phyloP scores from a whole-genome alignment of 2,888 invertebrate genomes.

The Aspidiotus rigidus region DNA sequence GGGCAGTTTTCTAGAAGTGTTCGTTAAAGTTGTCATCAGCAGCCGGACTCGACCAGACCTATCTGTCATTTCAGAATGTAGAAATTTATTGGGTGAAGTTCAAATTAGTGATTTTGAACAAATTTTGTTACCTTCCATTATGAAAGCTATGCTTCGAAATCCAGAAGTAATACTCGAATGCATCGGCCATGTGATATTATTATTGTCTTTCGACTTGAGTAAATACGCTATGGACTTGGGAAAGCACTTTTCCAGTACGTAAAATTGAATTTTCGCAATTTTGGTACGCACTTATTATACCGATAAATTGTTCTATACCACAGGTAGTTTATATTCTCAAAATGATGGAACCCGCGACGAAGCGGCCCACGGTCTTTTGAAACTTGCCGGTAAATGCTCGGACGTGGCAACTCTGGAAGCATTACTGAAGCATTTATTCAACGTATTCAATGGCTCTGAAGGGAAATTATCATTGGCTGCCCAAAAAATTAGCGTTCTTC shows the following conservation, averaged over 20 bases:
- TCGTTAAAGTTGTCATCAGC: conserved; percentile 66
- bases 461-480: conserved; percentile 83
- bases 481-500: conserved; percentile 76
- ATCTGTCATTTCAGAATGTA: conserved; percentile 57
- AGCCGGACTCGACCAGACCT: conserved; percentile 66
- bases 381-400: conserved; percentile 62
- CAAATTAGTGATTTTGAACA: conserved; percentile 61
- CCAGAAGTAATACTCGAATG: conserved; percentile 82
- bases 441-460: conserved; percentile 74
- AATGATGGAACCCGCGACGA: conserved; percentile 66
- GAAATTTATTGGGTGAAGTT: conserved; percentile 55
- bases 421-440: conserved; percentile 62
- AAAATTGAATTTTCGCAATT: no score
- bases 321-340: conserved; percentile 75
- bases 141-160: conserved; percentile 84
- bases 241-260: conserved; percentile 64
- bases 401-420: conserved; percentile 56
- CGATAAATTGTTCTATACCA: conserved; percentile 26
- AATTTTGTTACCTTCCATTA: conserved; percentile 68
- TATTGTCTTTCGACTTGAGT: conserved; percentile 63
- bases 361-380: conserved; percentile 62
- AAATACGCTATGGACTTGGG: conserved; percentile 67
- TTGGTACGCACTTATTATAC: no score
- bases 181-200: conserved; percentile 64
- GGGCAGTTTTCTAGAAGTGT: conserved; percentile 57